Evolutionary conservation across 2,888 invertebrate genomes (phyloP), one percentile per base, ranked within the genome.

Genomic region (Cheilosia soror): DNA sequence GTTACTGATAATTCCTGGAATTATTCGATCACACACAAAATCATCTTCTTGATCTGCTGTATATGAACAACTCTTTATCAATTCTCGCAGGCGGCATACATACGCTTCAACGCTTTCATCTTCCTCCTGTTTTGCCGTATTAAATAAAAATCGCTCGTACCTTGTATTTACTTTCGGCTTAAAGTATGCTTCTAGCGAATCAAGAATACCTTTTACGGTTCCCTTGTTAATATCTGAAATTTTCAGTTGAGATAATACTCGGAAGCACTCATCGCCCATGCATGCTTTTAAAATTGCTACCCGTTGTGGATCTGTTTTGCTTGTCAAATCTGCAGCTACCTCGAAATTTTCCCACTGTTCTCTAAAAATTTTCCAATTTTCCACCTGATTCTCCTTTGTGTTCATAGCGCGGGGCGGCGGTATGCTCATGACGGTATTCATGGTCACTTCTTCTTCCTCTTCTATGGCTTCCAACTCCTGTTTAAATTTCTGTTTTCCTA

Each of bases 321-420:
- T 63, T 15, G 15, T 25, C 49, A 63, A 47, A 20, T 49, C 63
- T 4, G 53, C 51, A 5, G 66, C 66, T 20, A 53, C 40, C n/a
- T 66, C 51, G 20, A 20, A 20, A 20, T 20, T 20, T 20, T 20
- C 20, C 27, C 53, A 51, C 29, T 66, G 65, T 25, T 40, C 15
- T 47, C 66, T 27, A 66, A 53, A 40, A 33, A 44, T 3, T n/a
- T 33, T 62, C 15, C 44, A 62, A 29, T 44, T 62, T 62, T 62
- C 42, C 29, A 15, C 29, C 29, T 44, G 29, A n/a, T 62, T n/a
- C 5, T 29, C 15, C 5, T 44, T 44, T 29, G 9, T 29, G n/a
- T 62, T 62, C 31, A 62, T 7, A 7, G 44, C 62, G 9, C 29
- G 44, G 1, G 44, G 44, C 4, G 44, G 44, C 4, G 62, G 33